Conservation (phyloP, 1,140 invertebrate genomes). For the Dinoponera quadriceps region DNA sequence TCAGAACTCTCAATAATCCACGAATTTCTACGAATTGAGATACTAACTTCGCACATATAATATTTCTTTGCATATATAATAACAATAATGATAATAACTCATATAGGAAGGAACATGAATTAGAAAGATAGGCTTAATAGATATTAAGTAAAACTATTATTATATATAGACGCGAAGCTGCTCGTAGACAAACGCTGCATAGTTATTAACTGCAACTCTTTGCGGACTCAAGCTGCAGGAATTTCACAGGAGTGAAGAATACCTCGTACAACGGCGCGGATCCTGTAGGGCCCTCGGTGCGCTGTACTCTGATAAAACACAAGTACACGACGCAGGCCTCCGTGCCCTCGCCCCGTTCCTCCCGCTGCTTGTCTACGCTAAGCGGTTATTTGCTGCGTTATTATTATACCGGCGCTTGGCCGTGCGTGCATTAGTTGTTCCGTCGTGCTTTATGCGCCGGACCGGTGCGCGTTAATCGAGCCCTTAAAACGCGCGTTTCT, state of each 20-base stretch:
- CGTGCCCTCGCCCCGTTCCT: conserved; percentile 38
- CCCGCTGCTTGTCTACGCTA: conserved; percentile 69
- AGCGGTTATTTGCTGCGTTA: conserved; percentile 69
- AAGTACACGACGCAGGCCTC: conserved; percentile 41
- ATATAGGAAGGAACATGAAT: too few species aligned
- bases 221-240: conserved; percentile 5
- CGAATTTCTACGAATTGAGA: too few species aligned
- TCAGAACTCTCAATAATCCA: too few species aligned
- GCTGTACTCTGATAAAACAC: conserved; percentile 65
- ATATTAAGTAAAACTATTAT: too few species aligned
- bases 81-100: too few species aligned
- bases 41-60: too few species aligned
- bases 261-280: conserved; percentile 5
- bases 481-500: conserved; percentile 61
- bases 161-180: too few species aligned
- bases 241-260: conserved; percentile 33
- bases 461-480: conserved; percentile 68
- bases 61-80: too few species aligned
- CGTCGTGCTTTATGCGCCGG: conserved; percentile 56
- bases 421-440: conserved; percentile 54
- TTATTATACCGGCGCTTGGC: conserved; percentile 50
- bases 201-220: background rate
- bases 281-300: conserved; percentile 17
- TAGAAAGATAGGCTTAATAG: too few species aligned
- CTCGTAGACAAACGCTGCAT: too few species aligned